Evolutionary conservation across 1,140 invertebrate genomes (phyloP).

Genomic region (Euschistus heros): DNA sequence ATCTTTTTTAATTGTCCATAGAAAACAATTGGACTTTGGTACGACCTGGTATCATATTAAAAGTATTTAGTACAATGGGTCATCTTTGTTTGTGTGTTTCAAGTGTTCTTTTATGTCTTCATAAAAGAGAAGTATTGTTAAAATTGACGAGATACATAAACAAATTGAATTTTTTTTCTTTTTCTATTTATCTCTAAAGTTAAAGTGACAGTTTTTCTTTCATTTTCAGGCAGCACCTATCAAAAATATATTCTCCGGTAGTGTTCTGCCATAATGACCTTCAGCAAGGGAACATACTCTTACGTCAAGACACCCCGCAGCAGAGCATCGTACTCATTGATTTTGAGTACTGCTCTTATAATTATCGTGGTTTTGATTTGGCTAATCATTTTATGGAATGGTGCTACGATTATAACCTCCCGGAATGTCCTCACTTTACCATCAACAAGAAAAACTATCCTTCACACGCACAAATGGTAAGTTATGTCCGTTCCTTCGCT

Average conservation of each 20-base stretch:
- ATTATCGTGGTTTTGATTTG: conserved; percentile 87
- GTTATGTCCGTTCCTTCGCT: conserved; percentile 11
- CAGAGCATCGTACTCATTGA: conserved; percentile 63
- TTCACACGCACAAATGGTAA: conserved; percentile 67
- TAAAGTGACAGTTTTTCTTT: background rate
- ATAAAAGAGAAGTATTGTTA: too few species aligned
- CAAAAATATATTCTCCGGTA: conserved; percentile 57
- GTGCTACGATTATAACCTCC: conserved; percentile 79
- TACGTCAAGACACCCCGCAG: conserved; percentile 23
- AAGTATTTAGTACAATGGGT: too few species aligned
- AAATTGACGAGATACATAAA: too few species aligned
- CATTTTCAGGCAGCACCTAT: conserved; percentile 37
- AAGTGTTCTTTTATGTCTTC: too few species aligned
- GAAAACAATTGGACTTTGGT: too few species aligned
- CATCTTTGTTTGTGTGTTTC: too few species aligned
- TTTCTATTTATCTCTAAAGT: too few species aligned
- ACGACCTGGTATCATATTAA: too few species aligned
- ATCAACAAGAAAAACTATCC: conserved; percentile 56
- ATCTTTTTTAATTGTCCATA: too few species aligned
- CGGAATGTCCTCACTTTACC: conserved; percentile 66
- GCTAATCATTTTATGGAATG: conserved; percentile 96
- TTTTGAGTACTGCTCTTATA: conserved; percentile 90
- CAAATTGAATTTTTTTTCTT: too few species aligned
- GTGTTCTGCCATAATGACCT: conserved; percentile 97
- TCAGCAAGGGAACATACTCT: conserved; percentile 72